Evolutionary conservation across 2,888 invertebrate species (phyloP), one percentile per base, ranked within the genome.

Genomic region (Diogma glabrata): DNA sequence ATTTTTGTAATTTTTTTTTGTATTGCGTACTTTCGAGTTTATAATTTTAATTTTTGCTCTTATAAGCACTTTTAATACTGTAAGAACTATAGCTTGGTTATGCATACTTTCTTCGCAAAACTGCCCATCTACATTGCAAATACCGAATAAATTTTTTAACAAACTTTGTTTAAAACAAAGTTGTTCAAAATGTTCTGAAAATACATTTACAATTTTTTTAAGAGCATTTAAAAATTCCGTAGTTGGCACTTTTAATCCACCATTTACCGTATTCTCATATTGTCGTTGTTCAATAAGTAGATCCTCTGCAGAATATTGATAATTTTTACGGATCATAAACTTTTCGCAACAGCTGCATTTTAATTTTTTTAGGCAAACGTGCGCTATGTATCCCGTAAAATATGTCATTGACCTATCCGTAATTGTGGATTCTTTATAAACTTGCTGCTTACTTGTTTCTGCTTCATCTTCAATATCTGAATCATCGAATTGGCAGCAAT

Each of bases 31-130:
- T 36, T 36, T 36, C 16, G 36, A 14, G 17, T 36, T 36, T 7
- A 36, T 36, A n/a, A 36, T 36, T 36, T 36, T 36, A 36, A 36
- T 36, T 36, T 36, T 36, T 36, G 36, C 36, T 36, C 36, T 4
- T 14, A 36, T 36, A 14, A 36, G 17, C 17, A 36, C 36, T 36
- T 36, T 36, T 17, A 10, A 36, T 6, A 36, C 17, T 16, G 14
- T 14, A 36, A 14, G 36, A 17, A 36, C 17, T 36, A 36, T 36
- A 36, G 17, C 17, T 8, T 3, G 4, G 14, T 17, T 36, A 36
- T 36, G 36, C 36, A 36, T 14, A 36, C 17, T 17, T 16, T 36
- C 6, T 36, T 4, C 17, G 36, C 6, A 36, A 6, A 7, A 14
- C 3, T 16, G 3, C 17, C 17, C 17, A 14, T 16, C 17, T 10